phyloP scores from a whole-genome alignment of 1,140 invertebrate species.

The Rhyzopertha dominica region DNA sequence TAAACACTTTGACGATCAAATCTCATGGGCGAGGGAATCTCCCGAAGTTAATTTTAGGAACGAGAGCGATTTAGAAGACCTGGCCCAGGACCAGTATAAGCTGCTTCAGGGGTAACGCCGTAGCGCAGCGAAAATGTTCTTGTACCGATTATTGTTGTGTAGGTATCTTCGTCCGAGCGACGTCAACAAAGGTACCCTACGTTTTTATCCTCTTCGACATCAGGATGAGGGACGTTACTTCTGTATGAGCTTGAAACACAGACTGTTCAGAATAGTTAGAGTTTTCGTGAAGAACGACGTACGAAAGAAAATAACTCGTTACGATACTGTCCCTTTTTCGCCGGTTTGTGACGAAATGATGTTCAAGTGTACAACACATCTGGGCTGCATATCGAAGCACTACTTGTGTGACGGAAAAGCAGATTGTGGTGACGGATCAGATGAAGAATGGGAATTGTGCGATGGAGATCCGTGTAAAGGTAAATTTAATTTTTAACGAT shows the following conservation, averaged over 20 bases:
- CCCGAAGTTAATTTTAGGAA: conserved; percentile 21
- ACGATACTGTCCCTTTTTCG: background rate
- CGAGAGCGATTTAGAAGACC: conserved; percentile 14
- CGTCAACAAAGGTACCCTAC: conserved; percentile 30
- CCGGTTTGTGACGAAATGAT: conserved; percentile 32
- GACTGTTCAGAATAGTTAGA: conserved; percentile 28
- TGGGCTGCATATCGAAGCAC: conserved; percentile 54
- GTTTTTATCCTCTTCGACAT: conserved; percentile 31
- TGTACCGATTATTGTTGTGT: background rate
- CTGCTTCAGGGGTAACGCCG: conserved; percentile 5
- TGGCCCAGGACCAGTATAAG: conserved; percentile 12
- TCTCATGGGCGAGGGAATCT: conserved; percentile 30
- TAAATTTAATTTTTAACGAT: conserved; percentile 29
- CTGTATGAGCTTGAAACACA: conserved; percentile 39
- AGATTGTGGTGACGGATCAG: conserved; percentile 57
- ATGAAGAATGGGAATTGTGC: conserved; percentile 48
- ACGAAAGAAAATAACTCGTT: background rate
- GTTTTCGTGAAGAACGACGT: conserved; percentile 20
- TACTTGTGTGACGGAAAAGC: conserved; percentile 61
- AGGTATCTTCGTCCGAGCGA: conserved; percentile 4
- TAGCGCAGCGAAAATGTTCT: conserved; percentile 7
- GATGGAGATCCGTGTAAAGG: conserved; percentile 51
- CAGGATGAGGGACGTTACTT: conserved; percentile 37
- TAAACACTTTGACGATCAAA: conserved; percentile 29
- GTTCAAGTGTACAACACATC: conserved; percentile 40